A percentile compares a stretch with the other conserved stretches of the same genome.
Conservation (phyloP, 37 sponge, comb jelly and placozoan species). For the Beroe forskalii region DNA sequence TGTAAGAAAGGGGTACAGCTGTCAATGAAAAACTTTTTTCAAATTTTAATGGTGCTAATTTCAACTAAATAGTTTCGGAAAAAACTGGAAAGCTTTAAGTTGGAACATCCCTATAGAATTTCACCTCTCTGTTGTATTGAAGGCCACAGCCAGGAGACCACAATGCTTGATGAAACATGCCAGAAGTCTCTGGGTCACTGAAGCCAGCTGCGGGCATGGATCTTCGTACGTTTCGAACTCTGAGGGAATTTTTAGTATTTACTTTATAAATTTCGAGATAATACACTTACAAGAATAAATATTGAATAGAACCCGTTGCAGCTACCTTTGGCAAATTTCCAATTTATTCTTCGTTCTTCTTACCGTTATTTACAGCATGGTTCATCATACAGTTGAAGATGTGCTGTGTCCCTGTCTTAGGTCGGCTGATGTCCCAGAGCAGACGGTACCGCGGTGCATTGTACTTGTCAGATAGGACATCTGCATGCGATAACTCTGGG, state of each 20-base stretch:
- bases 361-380: constrained; percentile 21
- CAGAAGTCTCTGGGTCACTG: constrained; percentile 37
- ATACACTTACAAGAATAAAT: too few relatives aligned
- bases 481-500: constrained; percentile 18
- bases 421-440: constrained; percentile 60
- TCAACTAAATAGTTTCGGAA: too few relatives aligned
- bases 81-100: too few relatives aligned
- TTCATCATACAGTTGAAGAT: constrained; percentile 57
- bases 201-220: constrained; percentile 15
- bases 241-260: too few relatives aligned
- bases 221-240: constrained; percentile 62
- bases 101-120: too few relatives aligned
- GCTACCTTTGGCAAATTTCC: too few relatives aligned
- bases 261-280: too few relatives aligned
- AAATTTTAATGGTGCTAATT: too few relatives aligned
- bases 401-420: constrained; percentile 48
- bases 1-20: too few relatives aligned
- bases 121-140: constrained; percentile 49
- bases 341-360: background rate
- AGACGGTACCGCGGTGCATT: constrained; percentile 50
- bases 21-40: too few relatives aligned
- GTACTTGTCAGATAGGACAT: constrained; percentile 48
- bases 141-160: constrained; percentile 56
- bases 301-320: too few relatives aligned
- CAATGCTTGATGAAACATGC: constrained; percentile 55